Percentiles rank a stretch among this genome's conserved stretches.
These are phyloP conservation scores for Toxotes jaculatrix DNA, from an alignment of 2,113 vertebrate species.

Conservation along the genomic window DNA sequence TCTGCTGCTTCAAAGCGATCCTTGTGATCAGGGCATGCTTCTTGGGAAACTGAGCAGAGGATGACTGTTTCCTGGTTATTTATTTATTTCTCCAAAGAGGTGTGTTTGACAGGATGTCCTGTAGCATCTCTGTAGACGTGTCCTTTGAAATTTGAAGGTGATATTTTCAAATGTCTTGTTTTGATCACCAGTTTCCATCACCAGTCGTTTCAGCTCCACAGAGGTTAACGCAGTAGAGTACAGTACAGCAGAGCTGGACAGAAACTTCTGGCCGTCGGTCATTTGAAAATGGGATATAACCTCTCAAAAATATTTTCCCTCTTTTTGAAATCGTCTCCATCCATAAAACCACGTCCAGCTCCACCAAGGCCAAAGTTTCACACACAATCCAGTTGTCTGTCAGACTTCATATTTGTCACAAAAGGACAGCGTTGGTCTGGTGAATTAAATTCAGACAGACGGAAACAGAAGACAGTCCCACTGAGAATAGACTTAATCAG, in stretches of 20 bases:
- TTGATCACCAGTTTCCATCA: too few species aligned
- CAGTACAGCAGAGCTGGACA: too few species aligned
- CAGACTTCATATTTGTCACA: background rate
- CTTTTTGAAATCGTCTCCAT: background rate
- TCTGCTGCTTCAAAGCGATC: background rate
- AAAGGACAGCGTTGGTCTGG: background rate
- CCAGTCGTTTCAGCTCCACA: too few species aligned
- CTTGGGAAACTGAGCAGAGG: background rate
- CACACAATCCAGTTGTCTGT: background rate
- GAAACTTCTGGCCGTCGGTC: too few species aligned
- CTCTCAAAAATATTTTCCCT: background rate
- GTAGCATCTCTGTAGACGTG: too few species aligned
- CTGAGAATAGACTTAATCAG: slow-evolving; percentile 24
- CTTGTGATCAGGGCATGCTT: background rate
- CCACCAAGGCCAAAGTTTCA: slow-evolving; percentile 3
- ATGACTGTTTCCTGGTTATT: background rate
- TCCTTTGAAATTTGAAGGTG: too few species aligned
- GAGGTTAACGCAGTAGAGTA: too few species aligned
- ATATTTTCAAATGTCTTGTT: too few species aligned
- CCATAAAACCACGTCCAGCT: background rate
- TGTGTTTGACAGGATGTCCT: too few species aligned
- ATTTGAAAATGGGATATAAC: background rate
- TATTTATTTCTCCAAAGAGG: background rate
- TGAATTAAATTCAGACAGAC: background rate
- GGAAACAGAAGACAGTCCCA: slow-evolving; percentile 10